Conservation (phyloP, 2,113 vertebrate species). For the Notarius quadriscutis region DNA sequence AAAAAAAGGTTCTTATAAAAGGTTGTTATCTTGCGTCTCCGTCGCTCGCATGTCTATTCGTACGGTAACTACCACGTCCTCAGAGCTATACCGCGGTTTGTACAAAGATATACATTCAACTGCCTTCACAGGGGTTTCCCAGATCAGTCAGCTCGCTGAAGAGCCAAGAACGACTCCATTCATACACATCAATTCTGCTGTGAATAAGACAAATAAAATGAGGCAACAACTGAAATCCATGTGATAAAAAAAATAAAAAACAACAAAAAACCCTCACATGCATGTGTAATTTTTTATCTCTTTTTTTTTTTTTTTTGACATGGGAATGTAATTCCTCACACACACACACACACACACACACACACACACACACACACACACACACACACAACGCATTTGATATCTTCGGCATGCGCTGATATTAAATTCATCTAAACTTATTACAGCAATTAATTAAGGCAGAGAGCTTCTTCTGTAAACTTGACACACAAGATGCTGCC, state of each 20-base stretch:
- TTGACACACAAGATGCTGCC: neutral
- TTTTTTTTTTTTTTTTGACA: conserved; percentile 48
- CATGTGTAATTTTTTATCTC: conserved; percentile 54
- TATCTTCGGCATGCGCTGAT: neutral
- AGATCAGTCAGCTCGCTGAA: conserved; percentile 70
- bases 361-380: too few relatives aligned
- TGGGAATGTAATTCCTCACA: conserved; percentile 62
- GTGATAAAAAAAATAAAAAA: conserved; percentile 55
- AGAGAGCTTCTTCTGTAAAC: neutral
- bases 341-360: conserved; percentile 61
- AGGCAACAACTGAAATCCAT: conserved; percentile 53
- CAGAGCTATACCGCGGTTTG: conserved; percentile 86
- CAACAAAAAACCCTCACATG: conserved; percentile 64
- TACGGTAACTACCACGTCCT: conserved; percentile 88
- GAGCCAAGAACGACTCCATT: conserved; percentile 57
- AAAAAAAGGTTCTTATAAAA: conserved; percentile 96
- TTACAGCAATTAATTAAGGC: conserved; percentile 5
- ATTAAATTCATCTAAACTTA: neutral
- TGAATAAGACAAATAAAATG: conserved; percentile 68
- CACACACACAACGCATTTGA: conserved; percentile 48
- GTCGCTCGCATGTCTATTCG: conserved; percentile 76
- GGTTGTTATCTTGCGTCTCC: conserved; percentile 85
- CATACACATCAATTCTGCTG: conserved; percentile 69
- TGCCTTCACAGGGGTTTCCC: conserved; percentile 84
- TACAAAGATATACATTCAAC: conserved; percentile 94